phyloP scores from a whole-genome alignment of 2,888 invertebrate species.

The Myathropa florea region DNA sequence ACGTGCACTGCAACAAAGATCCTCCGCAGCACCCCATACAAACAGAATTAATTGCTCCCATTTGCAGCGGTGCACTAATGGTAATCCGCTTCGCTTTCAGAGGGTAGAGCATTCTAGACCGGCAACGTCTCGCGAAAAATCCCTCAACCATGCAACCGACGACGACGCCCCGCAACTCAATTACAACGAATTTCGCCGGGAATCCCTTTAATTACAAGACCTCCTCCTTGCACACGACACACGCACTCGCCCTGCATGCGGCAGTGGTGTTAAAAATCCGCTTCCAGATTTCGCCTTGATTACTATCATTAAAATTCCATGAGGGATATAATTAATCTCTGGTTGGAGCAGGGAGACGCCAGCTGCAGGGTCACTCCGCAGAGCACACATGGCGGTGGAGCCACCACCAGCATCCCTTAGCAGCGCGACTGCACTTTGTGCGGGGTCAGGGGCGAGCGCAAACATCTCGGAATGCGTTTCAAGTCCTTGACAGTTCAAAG shows the following conservation, averaged over 20 bases:
- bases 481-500: not conserved
- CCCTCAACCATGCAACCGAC: not conserved
- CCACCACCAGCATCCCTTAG: not conserved
- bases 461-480: not conserved
- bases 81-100: not conserved
- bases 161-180: not conserved
- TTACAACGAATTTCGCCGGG: not conserved
- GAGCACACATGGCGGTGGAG: not conserved
- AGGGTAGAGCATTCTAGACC: not conserved
- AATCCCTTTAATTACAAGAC: constrained; percentile 49
- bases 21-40: not conserved
- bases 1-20: not conserved
- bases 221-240: not conserved
- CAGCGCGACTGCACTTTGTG: not conserved
- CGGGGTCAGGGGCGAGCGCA: not conserved
- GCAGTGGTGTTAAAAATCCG: not conserved
- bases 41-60: not conserved
- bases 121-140: not conserved
- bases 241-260: not conserved
- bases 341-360: not conserved
- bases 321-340: constrained; percentile 53
- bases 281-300: constrained; percentile 47
- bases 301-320: constrained; percentile 63
- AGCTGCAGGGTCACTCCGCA: constrained; percentile 22
- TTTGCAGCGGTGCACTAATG: not conserved